These are phyloP conservation scores for Macrosiphum euphorbiae DNA, from an alignment of 2,888 invertebrate species.

Conservation along the genomic window DNA sequence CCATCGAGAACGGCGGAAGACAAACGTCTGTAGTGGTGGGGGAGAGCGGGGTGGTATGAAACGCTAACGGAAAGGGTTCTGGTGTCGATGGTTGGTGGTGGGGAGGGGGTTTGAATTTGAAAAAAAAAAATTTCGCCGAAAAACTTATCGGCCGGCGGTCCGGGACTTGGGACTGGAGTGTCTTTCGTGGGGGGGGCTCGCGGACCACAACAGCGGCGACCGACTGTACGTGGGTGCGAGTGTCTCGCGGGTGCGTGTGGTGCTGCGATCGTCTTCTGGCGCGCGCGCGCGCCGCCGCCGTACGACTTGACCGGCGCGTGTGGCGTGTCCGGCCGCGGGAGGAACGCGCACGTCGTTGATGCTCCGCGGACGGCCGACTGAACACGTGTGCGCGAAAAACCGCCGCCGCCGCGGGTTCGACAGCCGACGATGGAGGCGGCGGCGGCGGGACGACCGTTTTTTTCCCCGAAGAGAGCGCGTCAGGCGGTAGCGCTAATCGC, in stretches of 20 bases:
- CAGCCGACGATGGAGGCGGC: background rate
- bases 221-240: background rate
- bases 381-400: conserved; percentile 42
- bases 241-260: background rate
- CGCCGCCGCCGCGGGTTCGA: background rate
- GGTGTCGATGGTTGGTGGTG: too few relatives aligned
- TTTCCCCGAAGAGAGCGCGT: background rate
- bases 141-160: background rate
- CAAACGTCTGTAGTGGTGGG: background rate
- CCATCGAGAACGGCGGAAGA: background rate
- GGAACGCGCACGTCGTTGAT: conserved; percentile 3
- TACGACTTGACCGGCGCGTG: background rate
- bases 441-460: background rate
- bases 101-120: background rate
- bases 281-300: background rate
- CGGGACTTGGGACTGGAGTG: background rate
- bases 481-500: background rate
- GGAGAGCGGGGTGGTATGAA: background rate
- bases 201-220: background rate
- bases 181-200: background rate
- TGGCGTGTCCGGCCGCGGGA: background rate
- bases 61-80: background rate
- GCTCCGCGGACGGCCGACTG: conserved; percentile 46
- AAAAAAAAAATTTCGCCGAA: background rate
- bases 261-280: background rate